Evolutionary conservation across 2,797 vertebrate species (phyloP), one percentile per base, ranked within the genome.

Genomic region (Somateria mollissima): DNA sequence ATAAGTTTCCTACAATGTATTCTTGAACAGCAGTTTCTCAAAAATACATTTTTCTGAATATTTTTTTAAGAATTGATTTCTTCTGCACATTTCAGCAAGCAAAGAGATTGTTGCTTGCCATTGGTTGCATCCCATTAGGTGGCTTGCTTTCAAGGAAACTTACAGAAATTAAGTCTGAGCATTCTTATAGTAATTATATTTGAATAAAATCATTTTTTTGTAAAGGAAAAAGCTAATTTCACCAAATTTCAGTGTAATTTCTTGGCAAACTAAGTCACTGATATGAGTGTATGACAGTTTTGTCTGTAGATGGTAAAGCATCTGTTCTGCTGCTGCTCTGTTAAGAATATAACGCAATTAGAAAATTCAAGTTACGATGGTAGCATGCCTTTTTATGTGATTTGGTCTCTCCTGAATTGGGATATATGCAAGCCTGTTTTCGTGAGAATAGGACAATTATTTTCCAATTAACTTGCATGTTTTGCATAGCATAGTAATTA

Each of bases 261-360:
- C 65, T 95, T 95, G 92, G 72, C 78, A 91, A 91, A 67, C 58
- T 67, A 54, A 72, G 76, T 89, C 58, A 64, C 43, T 22, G 37
- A 24, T 83, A 66, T 88, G 84, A 86, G 78, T 36, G 25, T 61
- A 51, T 77, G 83, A 74, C 77, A 92, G 54, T 71, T 92, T 94
- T 89, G 72, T 89, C 37, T 74, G 69, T 91, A 78, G 56, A 69
- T 74, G 82, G 49, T 90, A 80, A 90, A 94, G 81, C 72, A 89
- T 94, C 92, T 92, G 61, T 89, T 93, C 89, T 75, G 41, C n/a
- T 75, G 76, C 34, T 75, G 47, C 51, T 89, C 62, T 96, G 94
- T 94, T 97, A 96, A 78, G 70, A 70, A 60, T 65, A 69, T 97
- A 96, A 97, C 96, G 91, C 93, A 95, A 96, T 97, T 97, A 97